Evolutionary conservation across 2,888 invertebrate genomes (phyloP), one percentile per base, ranked within the genome.

Genomic region (Oligia latruncula): DNA sequence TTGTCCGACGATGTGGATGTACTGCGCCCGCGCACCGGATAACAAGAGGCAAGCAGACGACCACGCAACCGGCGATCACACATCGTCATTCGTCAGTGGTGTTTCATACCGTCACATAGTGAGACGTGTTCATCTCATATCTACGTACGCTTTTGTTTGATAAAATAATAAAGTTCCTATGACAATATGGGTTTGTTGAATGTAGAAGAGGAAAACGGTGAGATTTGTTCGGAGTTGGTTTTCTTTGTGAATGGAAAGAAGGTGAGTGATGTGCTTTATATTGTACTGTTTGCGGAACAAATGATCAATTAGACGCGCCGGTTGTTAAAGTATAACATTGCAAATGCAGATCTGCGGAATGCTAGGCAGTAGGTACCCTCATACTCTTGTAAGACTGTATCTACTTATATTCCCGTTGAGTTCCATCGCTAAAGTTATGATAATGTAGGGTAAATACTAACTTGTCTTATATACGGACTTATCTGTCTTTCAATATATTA

Each of bases 161-260:
- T 55, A 66, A 52, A 68, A 58, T 70, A 72, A 58, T 72, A 74
- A 78, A 82, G 46, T 71, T 76, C 58, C 74, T 71, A 71, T 70
- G 74, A 72, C 73, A 91, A 83, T 15, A 96, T 96, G 96, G 96
- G 95, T 80, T 87, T 93, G 71, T 90, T 93, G 70, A 96, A 96
- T 84, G 87, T 91, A 1, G 95, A 96, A 35, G 96, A 95, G 62
- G 95, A 95, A 74, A 77, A 80, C 17, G 92, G 90, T 77, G 93
- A 94, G 65, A 90, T 94, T 74, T 88, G 89, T 74, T 93, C 93
- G 8, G 94, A 94, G 82, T 91, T 96, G 91, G 96, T 96, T 75
- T 96, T 97, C 90, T 97, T 94, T 89, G 97, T 97, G 9, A 97
- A 97, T 87, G 96, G 97, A 74, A 97, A 96, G 85, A 97, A 96